phyloP scores from a whole-genome alignment of 2,113 vertebrate species.

The Loxodonta africana region DNA sequence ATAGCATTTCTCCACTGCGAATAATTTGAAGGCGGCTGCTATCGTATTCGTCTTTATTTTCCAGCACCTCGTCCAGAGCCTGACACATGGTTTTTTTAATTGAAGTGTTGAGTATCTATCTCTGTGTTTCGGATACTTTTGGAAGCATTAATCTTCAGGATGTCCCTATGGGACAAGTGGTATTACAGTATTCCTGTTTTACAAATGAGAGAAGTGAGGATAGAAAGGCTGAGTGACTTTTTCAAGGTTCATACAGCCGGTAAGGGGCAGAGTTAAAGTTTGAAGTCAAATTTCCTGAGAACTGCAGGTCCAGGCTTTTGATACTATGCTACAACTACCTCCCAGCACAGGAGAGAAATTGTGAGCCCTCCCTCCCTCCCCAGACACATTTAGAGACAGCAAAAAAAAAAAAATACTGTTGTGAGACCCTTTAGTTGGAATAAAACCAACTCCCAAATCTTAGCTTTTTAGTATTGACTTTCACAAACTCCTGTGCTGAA shows the following conservation, averaged over 20 bases:
- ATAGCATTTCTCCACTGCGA: slow-evolving; percentile 33
- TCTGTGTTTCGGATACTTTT: slow-evolving; percentile 10
- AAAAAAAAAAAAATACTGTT: not conserved
- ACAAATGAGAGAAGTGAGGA: slow-evolving; percentile 15
- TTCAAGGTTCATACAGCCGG: not conserved
- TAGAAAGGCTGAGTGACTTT: slow-evolving; percentile 57
- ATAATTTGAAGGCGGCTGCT: slow-evolving; percentile 3
- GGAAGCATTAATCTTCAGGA: slow-evolving; percentile 13
- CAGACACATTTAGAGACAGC: not conserved
- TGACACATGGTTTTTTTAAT: slow-evolving; percentile 28
- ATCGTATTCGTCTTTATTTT: not conserved
- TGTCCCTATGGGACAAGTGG: not conserved
- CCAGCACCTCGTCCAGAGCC: not conserved
- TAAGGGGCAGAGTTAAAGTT: slow-evolving; percentile 14
- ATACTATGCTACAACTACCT: not conserved
- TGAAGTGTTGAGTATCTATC: slow-evolving; percentile 38
- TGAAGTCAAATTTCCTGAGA: slow-evolving; percentile 49
- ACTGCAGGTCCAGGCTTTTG: not conserved
- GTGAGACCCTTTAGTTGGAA: not conserved
- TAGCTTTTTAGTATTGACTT: slow-evolving; percentile 42
- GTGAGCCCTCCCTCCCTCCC: not conserved
- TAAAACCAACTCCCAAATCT: not conserved
- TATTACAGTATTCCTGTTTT: slow-evolving; percentile 17
- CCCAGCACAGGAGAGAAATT: not conserved
- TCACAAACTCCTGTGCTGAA: not conserved